These are phyloP conservation scores for Sebastes paucispinis DNA, from an alignment of 2,797 vertebrate genomes.

Conservation along the genomic window DNA sequence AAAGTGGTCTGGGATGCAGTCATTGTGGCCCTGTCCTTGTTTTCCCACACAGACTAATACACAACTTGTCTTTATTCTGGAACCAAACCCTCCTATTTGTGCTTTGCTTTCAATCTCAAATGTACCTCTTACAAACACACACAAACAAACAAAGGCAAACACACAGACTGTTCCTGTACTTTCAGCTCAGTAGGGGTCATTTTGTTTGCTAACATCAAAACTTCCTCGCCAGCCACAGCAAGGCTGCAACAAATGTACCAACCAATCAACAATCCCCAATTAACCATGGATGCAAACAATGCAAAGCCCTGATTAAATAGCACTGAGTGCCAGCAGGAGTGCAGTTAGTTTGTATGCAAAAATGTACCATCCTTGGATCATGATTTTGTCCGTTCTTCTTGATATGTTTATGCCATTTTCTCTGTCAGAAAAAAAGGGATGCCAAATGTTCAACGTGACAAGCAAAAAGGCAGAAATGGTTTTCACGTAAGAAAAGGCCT, in stretches of 20 bases:
- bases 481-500: too few relatives aligned
- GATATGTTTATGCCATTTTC: background rate
- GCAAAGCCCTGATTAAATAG: background rate
- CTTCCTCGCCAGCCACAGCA: background rate
- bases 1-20: background rate
- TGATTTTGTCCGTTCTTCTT: background rate
- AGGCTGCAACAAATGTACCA: background rate
- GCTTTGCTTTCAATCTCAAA: constrained; percentile 34
- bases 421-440: background rate
- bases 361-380: background rate
- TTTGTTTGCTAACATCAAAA: background rate
- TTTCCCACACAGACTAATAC: background rate
- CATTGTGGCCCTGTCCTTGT: background rate
- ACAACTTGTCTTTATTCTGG: constrained; percentile 7
- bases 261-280: background rate
- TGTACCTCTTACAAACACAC: background rate
- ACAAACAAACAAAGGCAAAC: background rate
- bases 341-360: background rate
- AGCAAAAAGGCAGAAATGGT: background rate
- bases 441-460: constrained; percentile 21
- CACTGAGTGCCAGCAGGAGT: background rate
- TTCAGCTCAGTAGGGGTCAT: background rate
- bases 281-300: background rate
- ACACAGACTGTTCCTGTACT: background rate
- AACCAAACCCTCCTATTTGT: constrained; percentile 16